Evolutionary conservation across 2,113 vertebrate species (phyloP), one percentile per base, ranked within the genome.

Genomic region (Atractosteus spatula): DNA sequence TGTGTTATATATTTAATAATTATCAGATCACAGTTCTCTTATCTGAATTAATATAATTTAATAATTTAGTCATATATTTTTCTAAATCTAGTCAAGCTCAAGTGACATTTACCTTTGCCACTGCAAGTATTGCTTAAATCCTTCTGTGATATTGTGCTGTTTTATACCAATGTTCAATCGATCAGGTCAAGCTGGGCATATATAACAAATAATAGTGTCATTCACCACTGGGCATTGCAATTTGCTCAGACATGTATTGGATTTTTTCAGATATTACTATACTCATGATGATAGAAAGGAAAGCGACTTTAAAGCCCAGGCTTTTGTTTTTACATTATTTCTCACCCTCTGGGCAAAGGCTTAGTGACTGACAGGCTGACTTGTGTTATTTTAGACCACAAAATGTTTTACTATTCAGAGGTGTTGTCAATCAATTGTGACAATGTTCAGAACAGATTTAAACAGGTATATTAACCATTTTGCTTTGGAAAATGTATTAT

Each of bases 361-460:
- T 89, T 83, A 87, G 86, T 85, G 87, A 82, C 69, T 91, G 94
- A 94, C 93, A 92, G 87, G 81, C 70, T 80, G 84, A 80, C 85
- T 76, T 82, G 82, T 88, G 88, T 89, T 92, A 86, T 87, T 86
- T 89, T 88, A 86, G 83, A 86, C 81, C 82, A 84, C 84, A 81
- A 62, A 89, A 83, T 90, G 90, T 92, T 92, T 93, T 91, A 93
- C 92, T 87, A 91, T 91, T 85, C 78, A 78, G 79, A 83, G 83
- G 87, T 83, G 79, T 82, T 93, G 93, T 92, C 93, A 93, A 80
- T 90, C 91, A 91, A 88, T 89, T 84, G 76, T 78, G 83, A 77
- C 85, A 89, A 86, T 93, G 89, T 87, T 86, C 87, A 81, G 86
- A 90, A 92, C 91, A 93, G 90, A 92, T 91, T 84, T 92, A 91